phyloP scores from a whole-genome alignment of 1,140 invertebrate genomes.

The Tetramorium alpestre region DNA sequence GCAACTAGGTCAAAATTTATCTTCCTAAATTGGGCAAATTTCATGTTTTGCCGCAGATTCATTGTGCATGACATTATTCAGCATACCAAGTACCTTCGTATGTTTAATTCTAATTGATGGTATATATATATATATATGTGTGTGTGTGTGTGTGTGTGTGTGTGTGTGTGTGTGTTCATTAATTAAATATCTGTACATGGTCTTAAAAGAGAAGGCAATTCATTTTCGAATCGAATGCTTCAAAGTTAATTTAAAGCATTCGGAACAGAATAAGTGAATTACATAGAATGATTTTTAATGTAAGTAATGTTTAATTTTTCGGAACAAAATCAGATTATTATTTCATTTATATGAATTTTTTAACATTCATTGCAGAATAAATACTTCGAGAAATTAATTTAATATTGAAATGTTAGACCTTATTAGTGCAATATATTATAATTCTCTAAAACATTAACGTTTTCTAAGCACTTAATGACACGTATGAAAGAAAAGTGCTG shows the following conservation, averaged over 20 bases:
- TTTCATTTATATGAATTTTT: background rate
- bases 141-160: background rate
- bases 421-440: background rate
- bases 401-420: background rate
- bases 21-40: conserved; percentile 10
- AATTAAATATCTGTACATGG: background rate
- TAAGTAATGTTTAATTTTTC: background rate
- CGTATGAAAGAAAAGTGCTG: background rate
- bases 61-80: background rate
- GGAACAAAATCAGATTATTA: background rate
- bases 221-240: background rate
- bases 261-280: background rate
- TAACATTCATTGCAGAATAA: background rate
- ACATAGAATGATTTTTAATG: background rate
- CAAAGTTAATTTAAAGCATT: background rate
- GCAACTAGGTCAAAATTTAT: conserved; percentile 1
- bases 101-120: conserved; percentile 8
- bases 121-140: background rate
- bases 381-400: background rate
- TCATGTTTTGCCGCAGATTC: background rate
- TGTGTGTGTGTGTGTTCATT: background rate
- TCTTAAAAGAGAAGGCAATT: background rate
- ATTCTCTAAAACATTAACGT: background rate
- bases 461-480: background rate
- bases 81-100: background rate